Evolutionary conservation across 2,113 vertebrate species (phyloP).

Genomic region (Forbesichthys papilliferus): DNA sequence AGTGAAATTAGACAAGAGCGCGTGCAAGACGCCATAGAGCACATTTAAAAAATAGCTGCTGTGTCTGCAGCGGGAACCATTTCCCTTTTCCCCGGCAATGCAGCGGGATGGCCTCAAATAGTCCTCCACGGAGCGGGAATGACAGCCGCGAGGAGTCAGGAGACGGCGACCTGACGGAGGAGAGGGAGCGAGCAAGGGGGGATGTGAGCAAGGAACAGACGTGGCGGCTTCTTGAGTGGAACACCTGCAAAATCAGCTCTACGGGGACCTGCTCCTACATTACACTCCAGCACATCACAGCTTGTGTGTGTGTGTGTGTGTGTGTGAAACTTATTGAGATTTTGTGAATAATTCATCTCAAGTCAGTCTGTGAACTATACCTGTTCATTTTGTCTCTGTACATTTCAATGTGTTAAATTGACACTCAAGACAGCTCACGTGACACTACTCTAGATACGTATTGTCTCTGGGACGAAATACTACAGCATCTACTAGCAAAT

Average conservation of each 20-base stretch:
- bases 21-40: constrained; percentile 49
- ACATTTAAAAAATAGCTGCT: constrained; percentile 68
- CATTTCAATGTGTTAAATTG: background rate
- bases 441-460: background rate
- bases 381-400: constrained; percentile 20
- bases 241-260: constrained; percentile 96
- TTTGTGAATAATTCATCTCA: constrained; percentile 97
- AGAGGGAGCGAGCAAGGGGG: constrained; percentile 54
- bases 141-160: constrained; percentile 90
- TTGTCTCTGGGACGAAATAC: background rate
- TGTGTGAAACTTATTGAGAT: constrained; percentile 81
- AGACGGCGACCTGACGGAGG: constrained; percentile 89
- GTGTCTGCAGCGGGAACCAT: constrained; percentile 68
- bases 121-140: constrained; percentile 72
- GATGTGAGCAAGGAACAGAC: constrained; percentile 67
- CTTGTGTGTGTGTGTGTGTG: constrained; percentile 48
- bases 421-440: too few relatives aligned
- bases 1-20: too few relatives aligned
- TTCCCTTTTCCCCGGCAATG: constrained; percentile 50
- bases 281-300: constrained; percentile 89
- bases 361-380: constrained; percentile 49
- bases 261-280: constrained; percentile 85
- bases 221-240: constrained; percentile 88
- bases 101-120: constrained; percentile 59
- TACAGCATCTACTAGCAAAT: too few relatives aligned